These are phyloP conservation scores for Psococerastis gibbosa DNA, from an alignment of 2,888 invertebrate species.

Conservation along the genomic window DNA sequence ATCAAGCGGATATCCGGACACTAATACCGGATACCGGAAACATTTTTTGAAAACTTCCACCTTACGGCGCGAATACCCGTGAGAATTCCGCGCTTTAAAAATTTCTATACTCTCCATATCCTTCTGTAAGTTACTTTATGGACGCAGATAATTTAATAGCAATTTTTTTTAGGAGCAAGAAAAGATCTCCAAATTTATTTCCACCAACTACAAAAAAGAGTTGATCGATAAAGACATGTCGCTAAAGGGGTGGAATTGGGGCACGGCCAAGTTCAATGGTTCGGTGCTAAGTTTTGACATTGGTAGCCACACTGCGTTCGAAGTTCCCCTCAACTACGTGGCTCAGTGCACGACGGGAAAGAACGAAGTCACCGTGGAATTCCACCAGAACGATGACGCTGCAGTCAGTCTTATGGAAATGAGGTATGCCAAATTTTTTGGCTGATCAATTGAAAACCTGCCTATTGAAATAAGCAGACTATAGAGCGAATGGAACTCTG, in stretches of 20 bases:
- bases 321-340: conserved; percentile 88
- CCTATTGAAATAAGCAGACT: too few relatives aligned
- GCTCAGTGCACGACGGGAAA: conserved; percentile 92
- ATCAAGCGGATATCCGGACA: too few relatives aligned
- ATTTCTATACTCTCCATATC: too few relatives aligned
- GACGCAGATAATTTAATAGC: too few relatives aligned
- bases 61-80: too few relatives aligned
- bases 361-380: conserved; percentile 95
- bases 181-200: conserved; percentile 77
- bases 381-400: conserved; percentile 98
- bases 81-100: too few relatives aligned
- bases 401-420: conserved; percentile 93
- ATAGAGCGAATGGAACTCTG: too few relatives aligned
- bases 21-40: too few relatives aligned
- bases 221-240: conserved; percentile 84
- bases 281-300: conserved; percentile 71
- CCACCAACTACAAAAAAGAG: conserved; percentile 60
- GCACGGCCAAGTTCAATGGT: conserved; percentile 83
- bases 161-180: conserved; percentile 78
- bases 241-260: conserved; percentile 99
- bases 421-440: conserved; percentile 32
- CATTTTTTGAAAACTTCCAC: too few relatives aligned
- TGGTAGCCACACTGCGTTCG: conserved; percentile 71
- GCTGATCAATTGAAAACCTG: neutral
- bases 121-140: too few relatives aligned